Conservation (phyloP, 1,140 invertebrate genomes). For the Portunus trituberculatus region DNA sequence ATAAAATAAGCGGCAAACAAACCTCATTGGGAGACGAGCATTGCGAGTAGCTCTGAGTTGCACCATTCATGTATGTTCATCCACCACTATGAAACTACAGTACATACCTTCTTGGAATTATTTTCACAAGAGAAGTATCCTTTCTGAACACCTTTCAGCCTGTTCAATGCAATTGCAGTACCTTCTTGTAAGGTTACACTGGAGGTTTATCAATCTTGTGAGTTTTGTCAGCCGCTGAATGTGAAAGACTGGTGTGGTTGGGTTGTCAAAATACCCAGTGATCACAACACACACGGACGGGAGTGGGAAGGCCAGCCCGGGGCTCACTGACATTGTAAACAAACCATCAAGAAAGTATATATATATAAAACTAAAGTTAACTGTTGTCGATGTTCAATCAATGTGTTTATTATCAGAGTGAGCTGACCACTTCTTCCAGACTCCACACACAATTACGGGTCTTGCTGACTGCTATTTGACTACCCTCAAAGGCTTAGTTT, state of each 20-base stretch:
- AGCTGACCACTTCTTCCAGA: slow-evolving; percentile 72
- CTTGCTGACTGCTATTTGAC: slow-evolving; percentile 41
- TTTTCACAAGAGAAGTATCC: slow-evolving; percentile 25
- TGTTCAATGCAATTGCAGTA: slow-evolving; percentile 33
- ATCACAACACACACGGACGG: slow-evolving; percentile 73
- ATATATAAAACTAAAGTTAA: slow-evolving; percentile 51
- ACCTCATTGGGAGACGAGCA: slow-evolving; percentile 69
- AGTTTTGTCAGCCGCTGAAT: slow-evolving; percentile 74
- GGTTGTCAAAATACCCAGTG: slow-evolving; percentile 68
- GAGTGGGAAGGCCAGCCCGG: slow-evolving; percentile 74
- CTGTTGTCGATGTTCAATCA: slow-evolving; percentile 60
- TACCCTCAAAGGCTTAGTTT: slow-evolving; percentile 29
- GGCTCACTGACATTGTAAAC: slow-evolving; percentile 64
- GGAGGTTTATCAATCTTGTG: slow-evolving; percentile 60
- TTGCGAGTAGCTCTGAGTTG: slow-evolving; percentile 67
- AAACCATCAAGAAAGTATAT: slow-evolving; percentile 43
- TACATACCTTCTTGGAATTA: slow-evolving; percentile 40
- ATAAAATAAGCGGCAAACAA: slow-evolving; percentile 74
- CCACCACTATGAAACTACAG: slow-evolving; percentile 42
- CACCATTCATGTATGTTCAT: slow-evolving; percentile 66
- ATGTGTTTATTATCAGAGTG: slow-evolving; percentile 70
- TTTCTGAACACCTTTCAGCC: slow-evolving; percentile 51
- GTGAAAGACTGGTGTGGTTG: slow-evolving; percentile 75
- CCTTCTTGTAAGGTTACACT: slow-evolving; percentile 48
- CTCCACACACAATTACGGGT: slow-evolving; percentile 64